A percentile compares a stretch with the other conserved stretches of the same genome.
phyloP scores from a whole-genome alignment of 2,113 vertebrate genomes.

The Sylvia atricapilla region DNA sequence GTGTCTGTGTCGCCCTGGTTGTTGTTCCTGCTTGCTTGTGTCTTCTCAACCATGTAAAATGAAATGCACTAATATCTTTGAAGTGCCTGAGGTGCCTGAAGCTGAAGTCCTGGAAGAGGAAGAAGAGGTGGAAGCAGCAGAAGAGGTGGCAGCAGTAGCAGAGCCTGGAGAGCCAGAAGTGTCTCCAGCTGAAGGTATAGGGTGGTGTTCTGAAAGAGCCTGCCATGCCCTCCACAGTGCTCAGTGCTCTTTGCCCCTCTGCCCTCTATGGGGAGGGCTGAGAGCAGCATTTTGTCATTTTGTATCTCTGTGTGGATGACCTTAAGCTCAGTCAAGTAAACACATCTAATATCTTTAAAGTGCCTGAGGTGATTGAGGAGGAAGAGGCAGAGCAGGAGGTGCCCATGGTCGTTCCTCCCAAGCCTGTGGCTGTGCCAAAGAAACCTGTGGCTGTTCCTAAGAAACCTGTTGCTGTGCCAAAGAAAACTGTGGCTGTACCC shows the following conservation, averaged over 20 bases:
- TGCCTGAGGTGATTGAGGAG: background rate
- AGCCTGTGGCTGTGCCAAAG: background rate
- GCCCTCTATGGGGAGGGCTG: background rate
- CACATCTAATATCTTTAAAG: constrained; percentile 17
- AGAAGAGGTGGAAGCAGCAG: background rate
- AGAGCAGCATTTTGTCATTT: background rate
- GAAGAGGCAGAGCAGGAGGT: background rate
- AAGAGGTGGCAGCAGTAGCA: background rate
- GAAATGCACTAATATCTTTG: constrained; percentile 70
- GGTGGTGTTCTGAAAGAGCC: background rate
- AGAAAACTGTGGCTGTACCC: background rate
- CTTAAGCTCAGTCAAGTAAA: background rate
- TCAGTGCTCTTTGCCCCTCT: background rate
- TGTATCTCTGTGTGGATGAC: too few relatives aligned
- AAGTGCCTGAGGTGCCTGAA: constrained; percentile 47
- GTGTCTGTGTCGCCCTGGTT: background rate
- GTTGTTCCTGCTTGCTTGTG: background rate
- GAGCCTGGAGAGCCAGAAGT: constrained; percentile 16
- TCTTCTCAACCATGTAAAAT: background rate
- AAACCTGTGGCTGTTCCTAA: background rate
- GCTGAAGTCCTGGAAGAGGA: constrained; percentile 36
- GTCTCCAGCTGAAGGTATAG: constrained; percentile 30
- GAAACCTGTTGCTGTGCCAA: background rate
- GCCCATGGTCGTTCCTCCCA: background rate
- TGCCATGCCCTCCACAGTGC: background rate